These are phyloP conservation scores for Beroe ovata DNA, from an alignment of 37 sponge, comb jelly and placozoan species.

Conservation along the genomic window DNA sequence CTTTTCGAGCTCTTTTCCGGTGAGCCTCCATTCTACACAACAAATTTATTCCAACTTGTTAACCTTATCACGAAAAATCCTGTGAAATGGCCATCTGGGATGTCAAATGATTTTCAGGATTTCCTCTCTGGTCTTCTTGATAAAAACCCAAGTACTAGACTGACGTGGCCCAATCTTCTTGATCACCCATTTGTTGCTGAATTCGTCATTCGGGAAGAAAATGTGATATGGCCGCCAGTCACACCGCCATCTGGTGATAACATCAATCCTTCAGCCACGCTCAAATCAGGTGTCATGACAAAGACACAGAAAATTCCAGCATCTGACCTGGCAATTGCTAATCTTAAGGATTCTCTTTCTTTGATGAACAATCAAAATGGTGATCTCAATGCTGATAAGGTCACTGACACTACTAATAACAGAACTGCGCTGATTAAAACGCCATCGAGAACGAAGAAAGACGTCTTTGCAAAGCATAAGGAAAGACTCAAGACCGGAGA, in stretches of 20 bases:
- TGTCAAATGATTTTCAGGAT: slow-evolving; percentile 68
- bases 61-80: slow-evolving; percentile 74
- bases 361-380: neutral
- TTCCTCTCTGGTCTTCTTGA: slow-evolving; percentile 82
- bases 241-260: neutral
- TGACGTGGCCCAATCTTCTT: slow-evolving; percentile 91
- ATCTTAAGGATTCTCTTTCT: slow-evolving; percentile 18
- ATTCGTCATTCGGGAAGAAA: slow-evolving; percentile 20
- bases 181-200: slow-evolving; percentile 84
- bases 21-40: slow-evolving; percentile 89
- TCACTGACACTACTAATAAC: neutral
- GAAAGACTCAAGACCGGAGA: slow-evolving; percentile 9
- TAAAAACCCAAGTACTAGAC: slow-evolving; percentile 79
- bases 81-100: slow-evolving; percentile 77
- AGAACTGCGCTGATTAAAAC: slow-evolving; percentile 5
- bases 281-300: slow-evolving; percentile 6
- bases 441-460: slow-evolving; percentile 33
- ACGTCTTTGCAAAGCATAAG: slow-evolving; percentile 34
- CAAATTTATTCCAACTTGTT: slow-evolving; percentile 84
- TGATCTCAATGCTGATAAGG: neutral
- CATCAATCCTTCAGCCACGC: neutral
- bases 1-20: slow-evolving; percentile 87
- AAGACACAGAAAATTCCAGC: slow-evolving; percentile 43
- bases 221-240: slow-evolving; percentile 43
- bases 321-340: slow-evolving; percentile 32